A percentile compares a stretch with the other conserved stretches of the same genome.
phyloP scores from a whole-genome alignment of 2,888 invertebrate species.

The Drosophila recens region DNA sequence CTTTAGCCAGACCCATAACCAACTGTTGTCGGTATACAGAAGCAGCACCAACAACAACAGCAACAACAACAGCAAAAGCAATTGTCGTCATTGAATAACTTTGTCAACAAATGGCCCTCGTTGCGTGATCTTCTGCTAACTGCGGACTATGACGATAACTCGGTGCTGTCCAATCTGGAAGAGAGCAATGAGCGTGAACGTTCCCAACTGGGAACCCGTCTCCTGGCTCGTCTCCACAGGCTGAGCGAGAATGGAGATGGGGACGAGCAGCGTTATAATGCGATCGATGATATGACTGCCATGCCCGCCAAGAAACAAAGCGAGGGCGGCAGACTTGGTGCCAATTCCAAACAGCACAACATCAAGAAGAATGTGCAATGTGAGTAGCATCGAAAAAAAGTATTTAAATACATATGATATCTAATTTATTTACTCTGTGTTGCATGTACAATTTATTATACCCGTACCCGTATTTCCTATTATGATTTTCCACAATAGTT shows the following conservation, averaged over 20 bases:
- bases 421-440: constrained; percentile 6
- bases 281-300: constrained; percentile 54
- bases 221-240: constrained; percentile 71
- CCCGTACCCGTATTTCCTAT: constrained; percentile 43
- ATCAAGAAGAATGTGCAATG: constrained; percentile 84
- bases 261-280: constrained; percentile 45
- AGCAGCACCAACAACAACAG: constrained; percentile 36
- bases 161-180: neutral
- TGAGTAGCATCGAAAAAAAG: constrained; percentile 61
- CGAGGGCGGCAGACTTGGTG: constrained; percentile 27
- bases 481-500: constrained; percentile 58
- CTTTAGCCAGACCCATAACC: neutral
- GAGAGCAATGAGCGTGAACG: constrained; percentile 55
- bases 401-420: neutral
- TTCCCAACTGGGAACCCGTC: constrained; percentile 30
- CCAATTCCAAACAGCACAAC: constrained; percentile 75
- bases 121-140: constrained; percentile 74
- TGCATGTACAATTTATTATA: constrained; percentile 53
- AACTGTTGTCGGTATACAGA: constrained; percentile 25
- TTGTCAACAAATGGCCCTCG: constrained; percentile 79
- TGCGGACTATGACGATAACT: constrained; percentile 75
- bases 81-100: constrained; percentile 51
- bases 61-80: constrained; percentile 53
- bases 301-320: constrained; percentile 68
- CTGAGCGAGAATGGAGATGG: constrained; percentile 48